Evolutionary conservation across 1,140 invertebrate species (phyloP), one percentile per base, ranked within the genome.

Genomic region (Homarus americanus): DNA sequence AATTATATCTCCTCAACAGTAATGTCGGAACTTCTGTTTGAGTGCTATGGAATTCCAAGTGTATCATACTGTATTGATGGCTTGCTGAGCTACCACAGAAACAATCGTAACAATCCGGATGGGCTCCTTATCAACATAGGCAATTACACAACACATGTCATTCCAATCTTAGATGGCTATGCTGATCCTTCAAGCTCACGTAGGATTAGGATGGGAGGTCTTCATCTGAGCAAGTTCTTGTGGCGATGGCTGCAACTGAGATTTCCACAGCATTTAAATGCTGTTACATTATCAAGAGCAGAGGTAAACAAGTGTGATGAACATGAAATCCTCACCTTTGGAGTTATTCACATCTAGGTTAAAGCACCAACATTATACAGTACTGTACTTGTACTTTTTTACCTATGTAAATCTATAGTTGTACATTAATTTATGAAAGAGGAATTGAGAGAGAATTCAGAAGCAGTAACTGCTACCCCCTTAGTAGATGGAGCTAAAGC

Each of bases 21-120:
- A 92, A 99, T 99, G 98, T 98, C 97, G 41, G 98, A 99, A 94
- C 95, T 99, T 63, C 94, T 99, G 72, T 99, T 99, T 95, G 98
- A 99, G 95, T 98, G 97, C 93, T 99, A 99, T 93, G 96, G 96
- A 85, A 95, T 99, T 17, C 98, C 98, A 73, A 96, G 96, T 10
- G 95, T 99, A 24, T 96, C 96, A 76, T 99, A 98, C 94, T 98
- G 98, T 44, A 96, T 99, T 17, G 98, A 99, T 94, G 96, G 96
- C 3, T 93, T 99, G 44, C 98, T 97, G 93, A 97, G 97, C 92
- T 97, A 97, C 93, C 95, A 96, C 73, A 95, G 96, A 63, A 97
- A 98, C 93, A 95, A 96, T 93, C 95, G 96, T 73, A 95, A 95
- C 83, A 94, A 53, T 15, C 63, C 85, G 84, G 87, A 93, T 89